phyloP scores from a whole-genome alignment of 2,888 invertebrate species.

The Noctua fimbriata region DNA sequence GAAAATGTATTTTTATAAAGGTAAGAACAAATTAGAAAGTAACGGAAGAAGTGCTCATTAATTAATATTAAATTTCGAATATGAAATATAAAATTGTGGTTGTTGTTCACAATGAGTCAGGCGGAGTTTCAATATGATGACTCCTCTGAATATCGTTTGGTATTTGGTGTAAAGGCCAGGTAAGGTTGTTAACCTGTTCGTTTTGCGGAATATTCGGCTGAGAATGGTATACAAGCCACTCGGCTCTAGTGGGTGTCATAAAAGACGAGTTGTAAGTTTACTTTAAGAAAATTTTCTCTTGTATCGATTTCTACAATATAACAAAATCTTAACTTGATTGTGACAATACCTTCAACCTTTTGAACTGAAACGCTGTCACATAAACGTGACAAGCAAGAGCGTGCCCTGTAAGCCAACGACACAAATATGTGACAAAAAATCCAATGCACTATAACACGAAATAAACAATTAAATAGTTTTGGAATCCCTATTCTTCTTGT shows the following conservation, averaged over 20 bases:
- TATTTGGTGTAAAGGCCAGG: background rate
- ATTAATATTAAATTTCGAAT: conserved; percentile 52
- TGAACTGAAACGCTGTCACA: too few relatives aligned
- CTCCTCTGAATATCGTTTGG: background rate
- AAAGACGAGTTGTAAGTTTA: background rate
- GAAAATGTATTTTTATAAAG: conserved; percentile 60
- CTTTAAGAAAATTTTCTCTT: background rate
- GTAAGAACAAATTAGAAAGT: conserved; percentile 57
- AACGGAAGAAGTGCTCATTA: conserved; percentile 53
- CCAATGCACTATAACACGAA: too few relatives aligned
- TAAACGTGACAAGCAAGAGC: too few relatives aligned
- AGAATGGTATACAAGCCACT: background rate
- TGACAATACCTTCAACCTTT: background rate
- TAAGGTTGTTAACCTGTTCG: background rate
- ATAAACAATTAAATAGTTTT: too few relatives aligned
- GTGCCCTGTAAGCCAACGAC: too few relatives aligned
- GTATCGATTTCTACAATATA: background rate
- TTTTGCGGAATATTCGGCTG: background rate
- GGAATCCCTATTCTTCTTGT: too few relatives aligned
- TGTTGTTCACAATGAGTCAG: conserved; percentile 1
- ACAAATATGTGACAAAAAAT: too few relatives aligned
- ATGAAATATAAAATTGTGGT: conserved; percentile 30
- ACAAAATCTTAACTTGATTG: background rate
- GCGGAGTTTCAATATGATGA: conserved; percentile 1
- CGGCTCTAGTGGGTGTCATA: background rate